Percentiles rank a stretch among this genome's conserved stretches.
Conservation (phyloP, 2,888 invertebrate species). For the Nomada flava region DNA sequence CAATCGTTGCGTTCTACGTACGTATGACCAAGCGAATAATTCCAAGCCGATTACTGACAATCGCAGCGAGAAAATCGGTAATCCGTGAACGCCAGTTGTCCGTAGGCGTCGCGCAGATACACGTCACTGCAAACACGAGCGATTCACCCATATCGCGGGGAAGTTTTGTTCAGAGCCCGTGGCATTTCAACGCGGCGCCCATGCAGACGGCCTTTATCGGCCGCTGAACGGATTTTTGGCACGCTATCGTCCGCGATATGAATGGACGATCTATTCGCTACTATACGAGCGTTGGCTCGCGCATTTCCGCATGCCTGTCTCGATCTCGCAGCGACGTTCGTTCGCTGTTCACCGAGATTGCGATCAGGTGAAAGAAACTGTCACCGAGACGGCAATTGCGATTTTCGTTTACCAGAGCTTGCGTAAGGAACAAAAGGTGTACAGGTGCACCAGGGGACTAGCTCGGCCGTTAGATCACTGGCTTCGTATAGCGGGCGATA, state of each 20-base stretch:
- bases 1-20: too few relatives aligned
- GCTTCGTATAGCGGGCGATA: background rate
- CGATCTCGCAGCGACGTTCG: background rate
- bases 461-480: constrained; percentile 14
- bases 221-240: constrained; percentile 37
- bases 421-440: background rate
- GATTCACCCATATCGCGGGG: background rate
- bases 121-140: background rate
- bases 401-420: background rate
- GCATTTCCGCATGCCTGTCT: constrained; percentile 12
- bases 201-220: constrained; percentile 17
- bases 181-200: background rate
- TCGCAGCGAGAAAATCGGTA: constrained; percentile 56
- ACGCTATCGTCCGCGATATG: constrained; percentile 32
- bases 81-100: constrained; percentile 33
- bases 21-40: too few relatives aligned
- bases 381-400: background rate
- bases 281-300: constrained; percentile 13
- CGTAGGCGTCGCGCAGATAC: background rate
- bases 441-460: background rate
- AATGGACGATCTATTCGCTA: constrained; percentile 29
- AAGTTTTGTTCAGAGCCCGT: constrained; percentile 15
- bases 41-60: too few relatives aligned
- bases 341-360: background rate
- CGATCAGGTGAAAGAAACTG: background rate